A percentile compares a stretch with the other conserved stretches of the same genome.
Evolutionary conservation across 2,113 vertebrate species (phyloP).

Genomic region (Halichoerus grypus): DNA sequence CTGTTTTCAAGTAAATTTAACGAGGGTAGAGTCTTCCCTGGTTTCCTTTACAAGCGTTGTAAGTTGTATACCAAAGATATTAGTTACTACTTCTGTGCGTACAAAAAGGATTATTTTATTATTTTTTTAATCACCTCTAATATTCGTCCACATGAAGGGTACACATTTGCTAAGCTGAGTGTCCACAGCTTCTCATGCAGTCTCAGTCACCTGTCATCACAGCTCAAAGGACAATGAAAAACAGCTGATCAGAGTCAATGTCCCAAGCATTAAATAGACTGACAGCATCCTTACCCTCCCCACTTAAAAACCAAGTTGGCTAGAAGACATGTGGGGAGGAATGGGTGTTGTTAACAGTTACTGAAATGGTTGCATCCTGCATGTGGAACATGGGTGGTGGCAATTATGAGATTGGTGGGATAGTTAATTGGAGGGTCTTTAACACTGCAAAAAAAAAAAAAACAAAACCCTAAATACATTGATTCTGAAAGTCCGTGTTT

Average conservation of each 20-base stretch:
- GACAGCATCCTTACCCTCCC: background rate
- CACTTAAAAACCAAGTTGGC: background rate
- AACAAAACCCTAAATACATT: background rate
- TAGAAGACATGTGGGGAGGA: background rate
- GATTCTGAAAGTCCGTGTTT: slow-evolving; percentile 53
- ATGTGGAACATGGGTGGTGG: background rate
- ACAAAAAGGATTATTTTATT: slow-evolving; percentile 78
- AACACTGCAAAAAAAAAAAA: slow-evolving; percentile 17
- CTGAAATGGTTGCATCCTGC: background rate
- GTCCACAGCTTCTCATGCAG: background rate
- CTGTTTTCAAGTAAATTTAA: slow-evolving; percentile 86
- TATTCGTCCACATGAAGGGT: slow-evolving; percentile 74
- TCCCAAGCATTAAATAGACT: background rate
- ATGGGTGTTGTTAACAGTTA: fast-evolving
- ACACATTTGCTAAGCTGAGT: slow-evolving; percentile 66
- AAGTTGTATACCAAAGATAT: slow-evolving; percentile 95
- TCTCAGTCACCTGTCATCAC: background rate
- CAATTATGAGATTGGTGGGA: background rate
- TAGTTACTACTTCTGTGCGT: slow-evolving; percentile 81
- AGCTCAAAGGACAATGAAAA: background rate
- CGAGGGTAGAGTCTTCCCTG: slow-evolving; percentile 82
- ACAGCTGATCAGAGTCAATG: background rate
- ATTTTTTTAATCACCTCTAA: slow-evolving; percentile 73
- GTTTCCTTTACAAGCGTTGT: slow-evolving; percentile 83
- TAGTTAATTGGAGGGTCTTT: background rate